Evolutionary conservation across 1,140 invertebrate species (phyloP), one percentile per base, ranked within the genome.

Genomic region (Anagrus nilaparvatae): DNA sequence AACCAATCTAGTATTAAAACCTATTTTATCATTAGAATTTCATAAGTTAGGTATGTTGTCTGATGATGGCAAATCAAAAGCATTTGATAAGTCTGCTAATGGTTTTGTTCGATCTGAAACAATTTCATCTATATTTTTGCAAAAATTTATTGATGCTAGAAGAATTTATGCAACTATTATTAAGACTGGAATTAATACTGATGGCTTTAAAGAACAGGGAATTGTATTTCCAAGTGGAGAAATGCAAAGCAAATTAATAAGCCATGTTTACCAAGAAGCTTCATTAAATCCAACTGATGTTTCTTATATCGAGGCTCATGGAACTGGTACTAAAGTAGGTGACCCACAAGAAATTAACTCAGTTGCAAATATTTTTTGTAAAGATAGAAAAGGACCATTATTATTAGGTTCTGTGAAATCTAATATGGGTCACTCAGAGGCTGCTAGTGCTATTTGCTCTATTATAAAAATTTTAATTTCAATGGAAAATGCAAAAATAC

Each of bases 361-460:
- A 0, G 79, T 94, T 21, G 78, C 85, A 24, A 78, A 81, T 52
- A 74, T 89, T 12, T 83, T 93, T 55, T 86, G 84, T 50, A 76
- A 69, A 6, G 76, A 76, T 9, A 63, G 79, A 0, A 27, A 12
- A 12, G 16, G 4, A 9, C 83, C 89, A 0, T 64, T 96, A 0
- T 59, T 76, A 23, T 82, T 95, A 52, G 90, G 90, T 3, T 87
- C 89, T 0, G 74, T 88, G 1, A 96, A 96, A 59, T 89, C 88
- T 0, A 94, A 93, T 63, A 76, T 92, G 56, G 91, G 91, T 0
- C 91, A 96, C 62, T 76, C 84, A 4, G 91, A 96, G 64, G 79
- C 86, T 10, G 82, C 84, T 2, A 90, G 87, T 13, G 88, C 88
- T 44, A 63, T 86, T 1, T 85, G 82, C 58, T 82, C 84, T 3